Base-by-base conservation (phyloP, 2,797 vertebrate genomes). In the Columba guinea region DNA sequence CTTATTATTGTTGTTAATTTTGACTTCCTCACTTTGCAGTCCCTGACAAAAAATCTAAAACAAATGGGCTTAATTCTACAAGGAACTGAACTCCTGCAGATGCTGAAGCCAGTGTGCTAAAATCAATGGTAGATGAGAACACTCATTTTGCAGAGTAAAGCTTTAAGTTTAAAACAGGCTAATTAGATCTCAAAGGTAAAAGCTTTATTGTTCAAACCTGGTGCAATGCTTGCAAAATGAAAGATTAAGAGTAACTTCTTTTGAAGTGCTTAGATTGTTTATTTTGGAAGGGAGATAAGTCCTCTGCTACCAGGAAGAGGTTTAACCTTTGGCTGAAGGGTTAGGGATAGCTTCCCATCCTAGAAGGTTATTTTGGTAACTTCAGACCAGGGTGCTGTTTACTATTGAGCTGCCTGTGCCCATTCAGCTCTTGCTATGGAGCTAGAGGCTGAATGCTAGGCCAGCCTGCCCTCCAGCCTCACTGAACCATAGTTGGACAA, bases 251-350 rank as follows among this genome's bases (percentile, higher is more conserved):
- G 41, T 35, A 27, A 49, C 17, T 49, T 64, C 63, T 37, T 91
- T 68, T 89, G 71, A 79, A 87, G 51, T 58, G 58, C 46, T 81
- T 53, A 56, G 55, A 21, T 85, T 84, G 49, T 81, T 84, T 80
- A 35, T 9, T 87, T 87, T 71, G 64, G 24, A 89, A 82, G 30
- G 37, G 63, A 79, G 37, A 70, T 39, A 75, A 92, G 86, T 70
- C 22, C 30, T 84, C 46, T 49, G 59, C 65, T 82, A 34, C 62
- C 55, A 79, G 19, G 34, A 71, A 64, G 69, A 76, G 34, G 62
- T 76, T 91, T 95, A 79, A 79, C 13, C 56, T 95, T 64, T 85
- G 41, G 62, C 51, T 87, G 67, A 91, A 75, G 63, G 53, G 67
- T 65, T 84, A 68, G 81, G 41, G 63, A 93, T 63, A 62, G 51